Evolutionary conservation across 2,113 vertebrate species (phyloP), one percentile per base, ranked within the genome.

Genomic region (Solenodon paradoxus): DNA sequence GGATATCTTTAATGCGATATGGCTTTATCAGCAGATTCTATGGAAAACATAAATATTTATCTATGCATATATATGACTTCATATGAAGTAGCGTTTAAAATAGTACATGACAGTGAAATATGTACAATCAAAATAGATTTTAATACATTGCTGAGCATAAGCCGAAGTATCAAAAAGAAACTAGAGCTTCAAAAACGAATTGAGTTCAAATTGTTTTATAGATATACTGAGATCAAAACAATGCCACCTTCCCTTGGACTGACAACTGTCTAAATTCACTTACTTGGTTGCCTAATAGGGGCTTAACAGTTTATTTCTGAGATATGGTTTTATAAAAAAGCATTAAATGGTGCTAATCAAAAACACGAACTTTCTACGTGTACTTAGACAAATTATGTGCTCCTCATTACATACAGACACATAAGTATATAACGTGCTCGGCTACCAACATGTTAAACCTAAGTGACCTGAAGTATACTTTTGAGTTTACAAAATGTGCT

Each of bases 271-370:
- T 86, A 89, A 92, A 74, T 30, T 71, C 63, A 95, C 42, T 24
- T 32, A 61, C 16, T 19, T 77, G 22, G 68, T 3, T 74, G 51
- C 32, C 17, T 69, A 81, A 84, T 63, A 38, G 66, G 71, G 85
- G 95, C 78, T 45, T 94, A 79, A 85, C n/a, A 64, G 89, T 81
- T 92, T 64, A 91, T 61, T 88, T 94, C 75, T 81, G 77, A 90
- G 59, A 47, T 35, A 47, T 32, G 51, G 10, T 13, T 69, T 92
- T 77, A n/a, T 47, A n/a, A 81, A 57, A 68, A 71, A 93, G 57
- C n/a, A 81, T 47, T 86, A 74, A 38, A 87, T 19, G 40, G 49
- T 79, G 9, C 38, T 82, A 83, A 79, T 79, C 35, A 83, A 90
- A 85, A 47, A 87, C 55, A 4, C 57, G 90, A 90, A 66, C 45